A percentile compares a stretch with the other conserved stretches of the same genome.
phyloP scores from a whole-genome alignment of 2,888 invertebrate genomes.

The Euplagia quadripunctaria region DNA sequence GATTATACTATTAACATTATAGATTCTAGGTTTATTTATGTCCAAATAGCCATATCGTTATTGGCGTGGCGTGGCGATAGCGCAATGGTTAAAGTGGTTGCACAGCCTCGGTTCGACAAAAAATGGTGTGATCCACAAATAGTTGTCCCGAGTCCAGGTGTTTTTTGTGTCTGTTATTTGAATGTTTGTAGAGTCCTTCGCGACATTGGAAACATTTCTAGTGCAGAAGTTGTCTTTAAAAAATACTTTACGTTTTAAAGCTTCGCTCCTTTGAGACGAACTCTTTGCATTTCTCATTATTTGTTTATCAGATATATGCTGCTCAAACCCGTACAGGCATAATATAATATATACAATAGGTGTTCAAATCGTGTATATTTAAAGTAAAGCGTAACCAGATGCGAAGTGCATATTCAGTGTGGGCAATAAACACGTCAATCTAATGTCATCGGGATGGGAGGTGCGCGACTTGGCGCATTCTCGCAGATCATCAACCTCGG shows the following conservation, averaged over 20 bases:
- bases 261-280: background rate
- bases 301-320: background rate
- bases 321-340: background rate
- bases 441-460: constrained; percentile 66
- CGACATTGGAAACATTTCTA: background rate
- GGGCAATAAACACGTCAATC: constrained; percentile 76
- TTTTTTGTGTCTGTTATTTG: no score
- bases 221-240: background rate
- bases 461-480: constrained; percentile 77
- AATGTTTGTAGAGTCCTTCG: no score
- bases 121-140: no score
- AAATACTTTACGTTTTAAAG: background rate
- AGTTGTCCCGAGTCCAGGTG: no score
- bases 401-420: constrained; percentile 50
- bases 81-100: no score
- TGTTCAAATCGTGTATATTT: constrained; percentile 18
- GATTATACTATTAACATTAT: background rate
- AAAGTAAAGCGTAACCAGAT: constrained; percentile 49
- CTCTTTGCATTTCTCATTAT: background rate
- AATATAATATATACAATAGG: background rate
- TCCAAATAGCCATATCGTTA: no score
- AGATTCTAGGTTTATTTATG: no score
- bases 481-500: constrained; percentile 82
- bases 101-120: no score
- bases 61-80: no score